phyloP scores from a whole-genome alignment of 2,113 vertebrate genomes.

The Alexandromys fortis region DNA sequence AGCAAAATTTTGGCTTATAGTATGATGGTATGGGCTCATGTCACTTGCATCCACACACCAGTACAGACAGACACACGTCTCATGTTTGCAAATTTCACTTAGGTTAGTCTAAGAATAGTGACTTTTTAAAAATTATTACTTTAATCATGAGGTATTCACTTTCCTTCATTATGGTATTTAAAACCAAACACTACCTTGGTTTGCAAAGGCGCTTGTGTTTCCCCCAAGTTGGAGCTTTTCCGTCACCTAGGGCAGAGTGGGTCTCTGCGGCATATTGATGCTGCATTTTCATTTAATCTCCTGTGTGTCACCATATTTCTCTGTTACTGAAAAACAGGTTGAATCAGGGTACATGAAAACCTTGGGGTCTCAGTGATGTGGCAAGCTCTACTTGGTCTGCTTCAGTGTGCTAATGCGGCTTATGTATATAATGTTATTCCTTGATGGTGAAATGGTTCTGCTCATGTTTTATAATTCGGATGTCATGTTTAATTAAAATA shows the following conservation, averaged over 20 bases:
- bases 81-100: background rate
- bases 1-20: constrained; percentile 25
- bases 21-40: constrained; percentile 25
- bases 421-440: background rate
- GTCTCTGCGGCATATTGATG: background rate
- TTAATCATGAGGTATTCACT: background rate
- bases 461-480: constrained; percentile 59
- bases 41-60: background rate
- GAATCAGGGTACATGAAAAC: constrained; percentile 31
- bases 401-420: background rate
- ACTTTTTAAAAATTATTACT: constrained; percentile 19
- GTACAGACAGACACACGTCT: background rate
- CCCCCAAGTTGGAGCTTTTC: background rate
- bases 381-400: background rate
- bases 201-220: background rate
- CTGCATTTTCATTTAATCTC: background rate
- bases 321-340: constrained; percentile 4
- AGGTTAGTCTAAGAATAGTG: background rate
- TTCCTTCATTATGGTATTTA: constrained; percentile 42
- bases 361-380: background rate
- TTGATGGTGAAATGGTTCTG: constrained; percentile 62
- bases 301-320: background rate
- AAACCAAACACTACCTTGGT: constrained; percentile 16
- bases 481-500: constrained; percentile 75
- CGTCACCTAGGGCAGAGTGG: background rate